Base-by-base conservation (phyloP, 2,797 vertebrate genomes). In the Brotula barbata region DNA sequence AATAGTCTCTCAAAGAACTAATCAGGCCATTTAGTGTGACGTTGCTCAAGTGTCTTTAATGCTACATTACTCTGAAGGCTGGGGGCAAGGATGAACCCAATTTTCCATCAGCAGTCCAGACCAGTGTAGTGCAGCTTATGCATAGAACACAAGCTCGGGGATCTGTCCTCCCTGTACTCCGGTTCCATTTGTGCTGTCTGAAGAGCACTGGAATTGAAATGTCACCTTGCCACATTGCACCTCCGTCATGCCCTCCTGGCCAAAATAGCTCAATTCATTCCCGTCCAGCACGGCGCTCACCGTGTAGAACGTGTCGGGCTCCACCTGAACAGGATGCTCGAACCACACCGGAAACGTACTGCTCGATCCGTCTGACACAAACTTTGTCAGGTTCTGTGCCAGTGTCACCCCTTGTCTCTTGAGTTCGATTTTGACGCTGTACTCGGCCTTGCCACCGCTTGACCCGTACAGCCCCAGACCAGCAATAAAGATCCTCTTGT, bases 121-220 rank as follows among this genome's bases (percentile, higher is more conserved):
- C 34, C 34, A 36, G 84, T 25, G 23, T 22, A 23, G 52, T 67
- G 77, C 77, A 55, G 65, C 58, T 85, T 33, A 99, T 64, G 95
- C 93, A 13, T 98, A 99, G 90, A 99, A 98, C 86, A 99, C 94
- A n/a, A 99, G 94, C 88, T 99, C 97, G 0, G 97, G 97, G 86
- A 99, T 99, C 77, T 98, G 97, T 47, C 97, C 97, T 13, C 96
- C 97, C 90, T 99, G 97, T 12, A 99, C 97, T 9, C 97, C 97
- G 0, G 97, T 99, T 37, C 97, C 97, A 0, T 99, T 99, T 71
- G 97, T 99, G 87, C 97, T 99, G 90, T 99, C 97, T 0, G 97
- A 97, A 23, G 97, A 99, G 73, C 97, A 98, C 89, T 99, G 97
- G 88, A 99, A 99, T 82, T 98, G 97, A 86, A 99, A 98, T 0